Conservation (phyloP, 2,888 invertebrate species). For the Zygogramma bicolorata region DNA sequence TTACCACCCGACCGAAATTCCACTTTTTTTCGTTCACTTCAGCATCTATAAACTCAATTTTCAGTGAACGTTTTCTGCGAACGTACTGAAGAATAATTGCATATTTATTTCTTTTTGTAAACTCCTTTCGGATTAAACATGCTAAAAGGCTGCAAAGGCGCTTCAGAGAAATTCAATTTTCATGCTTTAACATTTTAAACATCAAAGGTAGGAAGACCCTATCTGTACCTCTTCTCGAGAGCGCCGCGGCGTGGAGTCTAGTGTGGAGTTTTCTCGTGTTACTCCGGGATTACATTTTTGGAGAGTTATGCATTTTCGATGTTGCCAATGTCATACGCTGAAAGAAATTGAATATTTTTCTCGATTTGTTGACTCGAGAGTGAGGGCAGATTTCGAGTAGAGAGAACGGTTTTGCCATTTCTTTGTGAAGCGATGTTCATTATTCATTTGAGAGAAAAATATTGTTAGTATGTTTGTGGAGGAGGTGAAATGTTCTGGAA, state of each 20-base stretch:
- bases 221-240: slow-evolving; percentile 52
- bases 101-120: slow-evolving; percentile 59
- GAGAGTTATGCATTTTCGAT: slow-evolving; percentile 58
- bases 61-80: slow-evolving; percentile 46
- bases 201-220: slow-evolving; percentile 60
- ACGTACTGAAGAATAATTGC: slow-evolving; percentile 56
- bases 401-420: neutral
- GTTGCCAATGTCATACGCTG: slow-evolving; percentile 51
- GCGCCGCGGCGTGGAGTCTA: neutral
- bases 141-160: slow-evolving; percentile 61
- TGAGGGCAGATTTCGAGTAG: neutral
- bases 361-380: neutral
- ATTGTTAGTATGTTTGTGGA: no score
- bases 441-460: neutral
- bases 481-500: no score
- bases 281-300: slow-evolving; percentile 54
- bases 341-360: slow-evolving; percentile 54
- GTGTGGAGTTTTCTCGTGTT: slow-evolving; percentile 20
- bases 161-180: slow-evolving; percentile 61
- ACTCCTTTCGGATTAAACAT: slow-evolving; percentile 59
- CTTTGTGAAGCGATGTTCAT: neutral
- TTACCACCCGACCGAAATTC: slow-evolving; percentile 32
- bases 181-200: slow-evolving; percentile 59
- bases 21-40: slow-evolving; percentile 35
- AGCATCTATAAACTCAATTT: slow-evolving; percentile 53